Evolutionary conservation across 2,888 invertebrate species (phyloP).

Genomic region (Graphium colonna): DNA sequence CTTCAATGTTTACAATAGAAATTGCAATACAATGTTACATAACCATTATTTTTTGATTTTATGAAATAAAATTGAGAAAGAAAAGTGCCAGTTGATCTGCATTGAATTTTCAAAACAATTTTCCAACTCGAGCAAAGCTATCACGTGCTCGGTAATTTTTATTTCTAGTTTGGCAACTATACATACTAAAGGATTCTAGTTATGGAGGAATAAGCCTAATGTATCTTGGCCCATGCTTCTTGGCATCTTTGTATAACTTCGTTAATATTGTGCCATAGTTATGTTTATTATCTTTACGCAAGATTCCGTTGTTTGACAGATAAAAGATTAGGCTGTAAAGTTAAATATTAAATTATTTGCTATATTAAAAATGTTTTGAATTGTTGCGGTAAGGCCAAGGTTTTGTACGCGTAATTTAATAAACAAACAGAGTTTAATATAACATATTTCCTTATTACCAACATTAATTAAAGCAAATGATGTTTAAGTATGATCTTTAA

Average conservation of each 20-base stretch:
- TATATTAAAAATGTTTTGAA: no score
- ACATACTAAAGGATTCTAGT: constrained; percentile 19
- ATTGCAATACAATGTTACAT: no score
- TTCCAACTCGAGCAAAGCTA: constrained; percentile 20
- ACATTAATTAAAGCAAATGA: no score
- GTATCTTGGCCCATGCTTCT: constrained; percentile 55
- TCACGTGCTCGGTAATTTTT: constrained; percentile 19
- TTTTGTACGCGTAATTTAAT: no score
- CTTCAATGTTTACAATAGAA: no score
- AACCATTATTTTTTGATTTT: no score
- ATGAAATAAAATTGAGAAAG: constrained; percentile 7
- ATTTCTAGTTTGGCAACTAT: constrained; percentile 14
- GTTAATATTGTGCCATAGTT: constrained; percentile 33
- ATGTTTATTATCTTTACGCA: constrained; percentile 11
- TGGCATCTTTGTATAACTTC: constrained; percentile 37
- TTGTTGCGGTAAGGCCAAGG: no score
- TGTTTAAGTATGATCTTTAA: no score
- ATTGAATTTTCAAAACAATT: constrained; percentile 20
- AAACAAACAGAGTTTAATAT: no score
- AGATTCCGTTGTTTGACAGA: constrained; percentile 12
- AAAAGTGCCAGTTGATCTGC: constrained; percentile 16
- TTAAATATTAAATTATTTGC: no score
- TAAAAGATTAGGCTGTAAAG: not conserved
- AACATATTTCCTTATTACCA: no score
- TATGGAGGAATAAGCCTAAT: constrained; percentile 45